Evolutionary conservation across 2,797 vertebrate species (phyloP), one percentile per base, ranked within the genome.

Genomic region (Enteromius radiatus): DNA sequence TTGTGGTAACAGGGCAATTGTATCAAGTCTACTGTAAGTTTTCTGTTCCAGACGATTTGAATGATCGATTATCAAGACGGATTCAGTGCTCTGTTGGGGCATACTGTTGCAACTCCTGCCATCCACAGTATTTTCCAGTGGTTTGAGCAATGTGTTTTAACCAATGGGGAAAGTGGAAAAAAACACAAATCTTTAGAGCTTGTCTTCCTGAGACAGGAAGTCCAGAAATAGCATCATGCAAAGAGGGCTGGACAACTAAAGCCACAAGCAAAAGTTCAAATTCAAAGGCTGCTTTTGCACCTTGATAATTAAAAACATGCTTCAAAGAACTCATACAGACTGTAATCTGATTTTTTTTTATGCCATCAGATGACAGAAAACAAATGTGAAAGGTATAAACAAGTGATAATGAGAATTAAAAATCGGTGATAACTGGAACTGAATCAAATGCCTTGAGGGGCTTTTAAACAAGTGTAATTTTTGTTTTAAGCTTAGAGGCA

Each of bases 151-250:
- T 47, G 78, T 76, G 28, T 63, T 84, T 74, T 64, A 61, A 78
- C 21, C 43, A 6, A 84, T 68, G 49, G 41, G 78, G 64, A 84
- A 61, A 82, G 52, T 54, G 64, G 43, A 67, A 83, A 86, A 49
- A 5, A 67, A 85, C 21, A 70, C 31, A 76, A 68, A 69, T 54
- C 65, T 64, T 74, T 78, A 69, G 52, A 69, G 81, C n/a, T 61
- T 79, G 86, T 86, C 78, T 87, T 87, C 83, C 86, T 86, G 88
- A 82, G 78, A 82, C 85, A 89, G 85, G 85, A 89, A 87, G 78
- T 86, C 61, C 74, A 79, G 82, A 89, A 87, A 89, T 86, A 89
- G 78, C 52, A 82, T 77, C 59, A 81, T 86, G 70, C 38, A 81
- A 81, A 85, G 52, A 84, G 76, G 43, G 59, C 80, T 76, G 12